Base-by-base conservation (phyloP, 2,888 invertebrate genomes). In the Protophormia terraenovae region DNA sequence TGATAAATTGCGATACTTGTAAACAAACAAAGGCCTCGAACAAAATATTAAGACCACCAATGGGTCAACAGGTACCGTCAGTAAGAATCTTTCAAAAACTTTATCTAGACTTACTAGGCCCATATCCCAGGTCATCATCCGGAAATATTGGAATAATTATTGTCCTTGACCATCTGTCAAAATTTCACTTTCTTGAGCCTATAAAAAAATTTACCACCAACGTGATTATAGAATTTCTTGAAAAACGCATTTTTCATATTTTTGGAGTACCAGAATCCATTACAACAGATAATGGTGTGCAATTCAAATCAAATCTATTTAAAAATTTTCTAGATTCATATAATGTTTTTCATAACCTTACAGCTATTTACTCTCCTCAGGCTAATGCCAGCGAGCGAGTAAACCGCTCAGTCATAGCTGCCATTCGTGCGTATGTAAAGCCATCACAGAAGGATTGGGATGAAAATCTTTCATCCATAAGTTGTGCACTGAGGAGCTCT, bases 111-210 rank as follows among this genome's bases (percentile, higher is more conserved):
- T 3, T 38, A 38, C 14, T 38, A 8, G 38, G 64, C 24, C 14
- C 55, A 29, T 62, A 62, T 38, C 62, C 62, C 12, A 62, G 62
- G 19, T 62, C 38, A 7, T 32, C 62, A 7, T 62, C 22, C 0
- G 62, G 62, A 2, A 62, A 62, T 41, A 16, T 60, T 16, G 69
- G 69, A 3, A 69, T 78, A 2, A 67, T 78, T 8, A 69, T 69
- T 27, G 78, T 60, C 19, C 60, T 78, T 19, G 69, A 78, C 29
- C 69, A 78, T 45, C 14, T 69, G 10, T 69, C 69, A 8, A 78
- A 78, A 60, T 78, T 62, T 67, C 67, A 77, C 29, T 67, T 77
- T 14, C 16, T 77, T 4, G 77, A 66, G 35, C 77, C 77, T 6
- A 47, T 77, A 12, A 38, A 4, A n/a, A n/a, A n/a, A n/a, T n/a